Base-by-base conservation (phyloP, 2,888 invertebrate species). In the Horisme vitalbata region DNA sequence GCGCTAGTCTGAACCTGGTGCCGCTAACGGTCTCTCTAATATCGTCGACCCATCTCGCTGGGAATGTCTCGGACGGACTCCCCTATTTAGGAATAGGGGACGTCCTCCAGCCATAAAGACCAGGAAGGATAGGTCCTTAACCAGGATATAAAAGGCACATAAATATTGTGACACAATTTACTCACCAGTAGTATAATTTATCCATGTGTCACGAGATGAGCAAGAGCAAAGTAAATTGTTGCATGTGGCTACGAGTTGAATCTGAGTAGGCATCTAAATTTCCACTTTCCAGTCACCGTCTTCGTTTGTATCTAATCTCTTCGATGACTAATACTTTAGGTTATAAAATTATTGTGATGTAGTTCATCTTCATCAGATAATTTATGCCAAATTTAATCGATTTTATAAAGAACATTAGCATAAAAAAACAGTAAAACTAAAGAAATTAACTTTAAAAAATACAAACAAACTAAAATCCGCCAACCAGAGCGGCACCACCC, bases 311-410 rank as follows among this genome's bases (percentile, higher is more conserved):
- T 65, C 66, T 68, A 52, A 52, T 63, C 59, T 65, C 55, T 65
- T 65, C 65, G 72, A 77, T 75, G 71, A 76, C 59, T 70, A 67
- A 60, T 67, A 52, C 73, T 71, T 71, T 38, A 79, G 86, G 86
- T 86, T 85, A 86, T 78, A 78, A 83, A 41, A n/a, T 34, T 33
- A 8, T 39, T 4, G 13, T 24, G 7, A 31, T 23, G 12, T 2
- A 18, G 13, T 21, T 13, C n/a, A 32, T 27, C 21, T 21, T n/a
- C n/a, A 2, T 7, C 12, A 31, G 0, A 12, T 4, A 27, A 24
- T 51, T 9, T 10, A 37, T 12, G 20, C 3, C 21, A 18, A 41
- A 27, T 48, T 60, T 56, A 49, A 36, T 57, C 10, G 7, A 10
- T n/a, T n/a, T n/a, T n/a, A n/a, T n/a, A 24, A 24, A 10, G 1